Conservation (phyloP, 2,888 invertebrate species). For the Trichacis sp. region DNA sequence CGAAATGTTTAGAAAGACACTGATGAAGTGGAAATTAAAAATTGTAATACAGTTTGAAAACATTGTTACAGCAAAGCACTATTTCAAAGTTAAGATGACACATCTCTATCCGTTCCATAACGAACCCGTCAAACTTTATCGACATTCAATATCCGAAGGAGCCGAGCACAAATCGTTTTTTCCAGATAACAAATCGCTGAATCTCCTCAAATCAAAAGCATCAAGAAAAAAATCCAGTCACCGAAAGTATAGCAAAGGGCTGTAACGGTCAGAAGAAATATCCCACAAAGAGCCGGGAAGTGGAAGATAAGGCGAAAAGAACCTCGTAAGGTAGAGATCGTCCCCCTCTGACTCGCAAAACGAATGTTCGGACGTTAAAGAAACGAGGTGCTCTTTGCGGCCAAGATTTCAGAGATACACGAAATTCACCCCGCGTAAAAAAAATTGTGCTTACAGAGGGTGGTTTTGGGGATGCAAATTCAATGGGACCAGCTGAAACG, state of each 20-base stretch:
- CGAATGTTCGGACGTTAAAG: slow-evolving; percentile 35
- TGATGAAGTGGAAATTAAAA: too few relatives aligned
- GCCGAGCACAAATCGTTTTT: too few relatives aligned
- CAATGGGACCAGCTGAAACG: too few relatives aligned
- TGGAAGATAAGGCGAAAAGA: slow-evolving; percentile 37
- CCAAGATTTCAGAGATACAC: slow-evolving; percentile 28
- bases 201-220: slow-evolving; percentile 13
- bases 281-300: slow-evolving; percentile 34
- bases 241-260: slow-evolving; percentile 28
- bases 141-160: too few relatives aligned
- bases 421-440: slow-evolving; percentile 30
- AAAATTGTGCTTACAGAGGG: slow-evolving; percentile 16
- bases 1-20: too few relatives aligned
- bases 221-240: slow-evolving; percentile 9
- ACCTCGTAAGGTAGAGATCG: slow-evolving; percentile 38
- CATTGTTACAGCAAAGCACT: too few relatives aligned
- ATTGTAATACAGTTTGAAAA: too few relatives aligned
- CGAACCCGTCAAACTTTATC: too few relatives aligned
- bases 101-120: too few relatives aligned
- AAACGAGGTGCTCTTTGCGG: slow-evolving; percentile 20
- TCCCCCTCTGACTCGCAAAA: slow-evolving; percentile 27
- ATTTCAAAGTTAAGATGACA: too few relatives aligned
- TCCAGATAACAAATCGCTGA: slow-evolving; percentile 6
- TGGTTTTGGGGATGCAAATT: too few relatives aligned
- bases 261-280: slow-evolving; percentile 36